Conservation (phyloP, 2,797 vertebrate species). For the Nyctalus aviator region DNA sequence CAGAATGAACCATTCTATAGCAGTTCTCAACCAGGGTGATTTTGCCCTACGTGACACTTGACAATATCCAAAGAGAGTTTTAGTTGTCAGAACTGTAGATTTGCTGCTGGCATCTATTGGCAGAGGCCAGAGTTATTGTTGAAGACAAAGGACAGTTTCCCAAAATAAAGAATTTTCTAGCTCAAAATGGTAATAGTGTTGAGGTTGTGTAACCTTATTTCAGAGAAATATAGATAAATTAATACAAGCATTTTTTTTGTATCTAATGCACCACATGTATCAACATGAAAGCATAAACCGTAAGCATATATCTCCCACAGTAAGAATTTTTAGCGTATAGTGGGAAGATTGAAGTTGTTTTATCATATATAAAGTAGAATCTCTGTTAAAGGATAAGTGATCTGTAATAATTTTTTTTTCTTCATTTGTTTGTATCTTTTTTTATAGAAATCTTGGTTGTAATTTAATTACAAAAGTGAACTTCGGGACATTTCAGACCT, state of each 20-base stretch:
- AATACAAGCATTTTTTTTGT: neutral
- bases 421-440: neutral
- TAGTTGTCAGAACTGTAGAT: neutral
- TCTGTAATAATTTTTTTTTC: neutral
- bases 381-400: neutral
- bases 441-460: slow-evolving; percentile 80
- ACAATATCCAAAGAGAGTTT: neutral
- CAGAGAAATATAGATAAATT: slow-evolving; percentile 2
- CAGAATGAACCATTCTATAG: neutral
- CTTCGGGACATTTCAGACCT: slow-evolving; percentile 81
- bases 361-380: slow-evolving; percentile 20
- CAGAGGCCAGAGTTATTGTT: neutral
- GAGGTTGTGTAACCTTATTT: neutral
- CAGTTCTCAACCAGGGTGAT: neutral
- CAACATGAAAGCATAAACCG: neutral
- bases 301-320: neutral
- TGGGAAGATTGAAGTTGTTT: neutral
- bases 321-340: neutral
- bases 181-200: neutral
- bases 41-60: neutral
- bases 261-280: neutral
- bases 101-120: neutral
- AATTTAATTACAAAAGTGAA: slow-evolving; percentile 75
- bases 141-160: neutral
- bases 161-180: neutral